phyloP scores from a whole-genome alignment of 2,888 invertebrate genomes.

The Tenodera sinensis region DNA sequence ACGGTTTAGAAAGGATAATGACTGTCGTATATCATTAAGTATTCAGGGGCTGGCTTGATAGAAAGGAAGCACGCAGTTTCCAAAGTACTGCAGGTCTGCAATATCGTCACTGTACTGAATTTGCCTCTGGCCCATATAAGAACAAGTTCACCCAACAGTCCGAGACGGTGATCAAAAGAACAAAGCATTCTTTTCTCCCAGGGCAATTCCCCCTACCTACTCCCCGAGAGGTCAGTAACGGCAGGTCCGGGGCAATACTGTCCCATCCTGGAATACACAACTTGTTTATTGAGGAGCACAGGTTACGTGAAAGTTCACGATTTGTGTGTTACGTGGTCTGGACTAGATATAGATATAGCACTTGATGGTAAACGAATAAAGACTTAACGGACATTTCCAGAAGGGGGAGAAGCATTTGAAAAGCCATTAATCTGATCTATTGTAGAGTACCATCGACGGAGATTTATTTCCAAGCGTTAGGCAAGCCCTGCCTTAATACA shows the following conservation, averaged over 20 bases:
- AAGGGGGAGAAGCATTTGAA: background rate
- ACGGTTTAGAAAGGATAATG: background rate
- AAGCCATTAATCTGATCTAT: background rate
- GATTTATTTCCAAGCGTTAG: too few relatives aligned
- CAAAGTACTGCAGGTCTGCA: background rate
- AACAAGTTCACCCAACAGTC: background rate
- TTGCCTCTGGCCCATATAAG: background rate
- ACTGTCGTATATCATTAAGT: background rate
- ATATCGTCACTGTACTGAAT: background rate
- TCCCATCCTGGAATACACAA: background rate
- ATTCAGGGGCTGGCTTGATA: background rate
- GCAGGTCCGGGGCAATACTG: background rate
- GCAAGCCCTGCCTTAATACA: too few relatives aligned
- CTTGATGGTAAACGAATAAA: background rate
- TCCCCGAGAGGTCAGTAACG: background rate
- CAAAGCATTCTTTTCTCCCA: background rate
- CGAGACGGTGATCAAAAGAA: background rate
- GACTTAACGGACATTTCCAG: background rate
- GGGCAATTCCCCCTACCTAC: background rate
- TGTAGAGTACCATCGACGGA: background rate
- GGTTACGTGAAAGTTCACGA: background rate
- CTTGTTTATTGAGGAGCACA: background rate
- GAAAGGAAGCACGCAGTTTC: accelerated
- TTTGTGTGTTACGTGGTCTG: background rate
- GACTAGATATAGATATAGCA: too few relatives aligned